Evolutionary conservation across 2,113 vertebrate genomes (phyloP), one percentile per base, ranked within the genome.

Genomic region (Microtus montanus): DNA sequence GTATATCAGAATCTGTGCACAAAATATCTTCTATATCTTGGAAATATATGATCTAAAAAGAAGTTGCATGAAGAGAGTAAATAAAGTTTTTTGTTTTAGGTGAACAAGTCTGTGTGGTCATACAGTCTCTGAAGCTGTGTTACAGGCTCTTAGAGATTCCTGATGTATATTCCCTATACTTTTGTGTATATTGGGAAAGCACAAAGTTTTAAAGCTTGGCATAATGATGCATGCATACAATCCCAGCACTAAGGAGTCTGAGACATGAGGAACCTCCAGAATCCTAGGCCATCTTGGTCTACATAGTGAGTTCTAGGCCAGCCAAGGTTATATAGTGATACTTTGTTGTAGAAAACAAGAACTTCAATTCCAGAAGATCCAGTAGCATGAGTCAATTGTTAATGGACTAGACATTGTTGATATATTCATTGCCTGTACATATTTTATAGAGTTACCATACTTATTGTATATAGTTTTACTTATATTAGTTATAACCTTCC

Each of bases 21-120:
- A 88, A 93, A 87, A 30, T 87, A 54, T 68, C n/a, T 70, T 90
- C 54, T 58, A 19, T 58, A 58, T 58, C 54, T 58, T 44, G 89
- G 64, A n/a, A 93, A 91, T 61, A 47, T 87, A 80, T 90, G 22
- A 68, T 70, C 91, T 49, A 54, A 95, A 95, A 26, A 92, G 44
- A 97, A 88, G 19, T 88, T 91, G 75, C 49, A 64, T 66, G 15
- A 94, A 4, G 79, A 54, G 61, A 88, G 44, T 85, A 96, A 92
- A 17, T 44, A n/a, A 89, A 66, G 26, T 80, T 96, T 96, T 96
- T 91, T 24, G 77, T 91, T 96, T 96, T 82, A 85, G 12, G 61
- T 28, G 70, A 92, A 54, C 3, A 85, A 28, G 13, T 41, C 63
- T 84, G 2, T 38, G 24, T 87, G 44, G 38, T 38, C 58, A 87